Conservation (phyloP, 2,797 vertebrate species). For the Arremon brunneinucha region DNA sequence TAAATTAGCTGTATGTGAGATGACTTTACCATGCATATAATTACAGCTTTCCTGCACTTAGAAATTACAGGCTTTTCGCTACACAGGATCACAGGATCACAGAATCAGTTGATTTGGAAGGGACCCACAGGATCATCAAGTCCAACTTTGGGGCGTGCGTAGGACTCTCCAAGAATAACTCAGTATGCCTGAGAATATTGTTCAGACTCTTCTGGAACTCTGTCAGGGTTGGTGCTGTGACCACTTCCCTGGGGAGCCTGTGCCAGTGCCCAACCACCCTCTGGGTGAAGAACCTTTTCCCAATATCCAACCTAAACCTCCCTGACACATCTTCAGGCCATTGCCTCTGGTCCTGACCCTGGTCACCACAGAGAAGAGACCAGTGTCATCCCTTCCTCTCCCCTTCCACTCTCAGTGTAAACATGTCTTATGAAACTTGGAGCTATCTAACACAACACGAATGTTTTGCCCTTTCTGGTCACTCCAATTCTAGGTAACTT, state of each 20-base stretch:
- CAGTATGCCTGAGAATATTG: background rate
- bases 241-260: too few relatives aligned
- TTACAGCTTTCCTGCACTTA: background rate
- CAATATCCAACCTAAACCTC: background rate
- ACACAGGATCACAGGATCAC: background rate
- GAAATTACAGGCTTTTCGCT: background rate
- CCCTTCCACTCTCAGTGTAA: background rate
- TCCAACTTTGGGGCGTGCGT: fast-evolving
- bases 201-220: background rate
- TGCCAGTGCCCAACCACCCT: fast-evolving
- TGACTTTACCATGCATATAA: background rate
- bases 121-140: background rate
- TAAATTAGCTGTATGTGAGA: background rate
- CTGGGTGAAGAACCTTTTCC: fast-evolving
- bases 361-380: background rate
- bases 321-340: fast-evolving
- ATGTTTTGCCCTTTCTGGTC: background rate
- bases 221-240: background rate
- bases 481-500: background rate
- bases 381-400: background rate
- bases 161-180: background rate
- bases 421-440: background rate
- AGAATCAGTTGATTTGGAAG: background rate
- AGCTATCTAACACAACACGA: background rate
- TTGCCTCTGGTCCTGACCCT: fast-evolving